These are phyloP conservation scores for Drosophila paracracens DNA, from an alignment of 2,888 invertebrate genomes.

Conservation along the genomic window DNA sequence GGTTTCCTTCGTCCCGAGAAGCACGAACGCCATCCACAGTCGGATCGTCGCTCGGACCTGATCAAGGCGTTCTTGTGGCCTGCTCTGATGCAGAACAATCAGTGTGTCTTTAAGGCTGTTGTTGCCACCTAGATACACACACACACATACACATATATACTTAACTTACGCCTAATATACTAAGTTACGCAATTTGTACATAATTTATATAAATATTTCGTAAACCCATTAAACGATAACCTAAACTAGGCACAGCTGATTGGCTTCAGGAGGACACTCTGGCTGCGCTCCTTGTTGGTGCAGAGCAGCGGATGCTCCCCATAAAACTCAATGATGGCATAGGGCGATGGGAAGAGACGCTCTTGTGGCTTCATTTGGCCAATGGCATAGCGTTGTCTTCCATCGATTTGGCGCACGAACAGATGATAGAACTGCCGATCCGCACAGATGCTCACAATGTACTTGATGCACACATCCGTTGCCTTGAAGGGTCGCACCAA, in stretches of 20 bases:
- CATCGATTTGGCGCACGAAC: slow-evolving; percentile 81
- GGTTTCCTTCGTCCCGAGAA: slow-evolving; percentile 90
- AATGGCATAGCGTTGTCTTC: slow-evolving; percentile 78
- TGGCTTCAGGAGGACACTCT: slow-evolving; percentile 79
- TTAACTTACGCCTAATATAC: slow-evolving; percentile 2
- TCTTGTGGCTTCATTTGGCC: slow-evolving; percentile 83
- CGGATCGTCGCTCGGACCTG: slow-evolving; percentile 90
- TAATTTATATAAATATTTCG: slow-evolving; percentile 46
- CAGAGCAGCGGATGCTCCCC: slow-evolving; percentile 80
- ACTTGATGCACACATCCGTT: slow-evolving; percentile 82
- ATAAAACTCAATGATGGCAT: slow-evolving; percentile 84
- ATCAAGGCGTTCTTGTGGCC: slow-evolving; percentile 95
- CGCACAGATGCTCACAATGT: slow-evolving; percentile 83
- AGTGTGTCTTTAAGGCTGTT: slow-evolving; percentile 93
- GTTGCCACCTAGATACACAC: slow-evolving; percentile 89
- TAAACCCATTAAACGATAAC: slow-evolving; percentile 60
- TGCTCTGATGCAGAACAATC: slow-evolving; percentile 90
- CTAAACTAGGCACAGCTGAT: slow-evolving; percentile 70
- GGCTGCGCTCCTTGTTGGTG: slow-evolving; percentile 81
- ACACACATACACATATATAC: background rate
- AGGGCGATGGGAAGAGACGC: slow-evolving; percentile 80
- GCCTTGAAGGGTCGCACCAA: slow-evolving; percentile 84
- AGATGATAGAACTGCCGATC: slow-evolving; percentile 82
- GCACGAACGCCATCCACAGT: slow-evolving; percentile 92
- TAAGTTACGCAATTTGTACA: slow-evolving; percentile 64